Conservation (phyloP, 2,888 invertebrate genomes). For the Dyspetes luteomarginatus region DNA sequence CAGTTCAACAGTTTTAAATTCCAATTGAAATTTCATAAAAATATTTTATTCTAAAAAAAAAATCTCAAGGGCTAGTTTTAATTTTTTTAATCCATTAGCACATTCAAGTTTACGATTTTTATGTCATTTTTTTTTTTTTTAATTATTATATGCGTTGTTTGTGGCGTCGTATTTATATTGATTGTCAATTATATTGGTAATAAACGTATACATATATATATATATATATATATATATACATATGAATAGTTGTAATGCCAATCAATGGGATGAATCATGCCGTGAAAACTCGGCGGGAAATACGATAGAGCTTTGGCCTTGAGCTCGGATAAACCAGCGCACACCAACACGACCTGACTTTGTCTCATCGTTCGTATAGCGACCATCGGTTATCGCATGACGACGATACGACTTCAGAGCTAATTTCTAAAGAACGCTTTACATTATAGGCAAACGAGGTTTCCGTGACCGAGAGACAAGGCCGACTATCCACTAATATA, state of each 20-base stretch:
- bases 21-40: neutral
- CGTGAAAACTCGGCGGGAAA: conserved; percentile 63
- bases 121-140: neutral
- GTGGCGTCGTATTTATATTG: too few relatives aligned
- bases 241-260: conserved; percentile 70
- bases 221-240: too few relatives aligned
- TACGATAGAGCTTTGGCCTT: conserved; percentile 51
- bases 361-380: conserved; percentile 30
- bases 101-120: neutral
- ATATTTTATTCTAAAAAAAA: too few relatives aligned
- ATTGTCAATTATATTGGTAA: too few relatives aligned
- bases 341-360: conserved; percentile 11
- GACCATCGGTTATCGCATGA: conserved; percentile 70
- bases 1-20: conserved; percentile 19
- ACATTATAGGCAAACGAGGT: conserved; percentile 55
- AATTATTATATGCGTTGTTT: neutral
- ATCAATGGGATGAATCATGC: conserved; percentile 78
- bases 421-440: conserved; percentile 64
- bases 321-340: conserved; percentile 35
- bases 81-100: neutral
- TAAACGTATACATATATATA: too few relatives aligned
- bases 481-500: conserved; percentile 57
- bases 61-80: too few relatives aligned
- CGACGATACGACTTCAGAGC: conserved; percentile 55
- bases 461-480: conserved; percentile 68